Evolutionary conservation across 1,140 invertebrate genomes (phyloP).

Genomic region (Brachionus asplanchnoidis): DNA sequence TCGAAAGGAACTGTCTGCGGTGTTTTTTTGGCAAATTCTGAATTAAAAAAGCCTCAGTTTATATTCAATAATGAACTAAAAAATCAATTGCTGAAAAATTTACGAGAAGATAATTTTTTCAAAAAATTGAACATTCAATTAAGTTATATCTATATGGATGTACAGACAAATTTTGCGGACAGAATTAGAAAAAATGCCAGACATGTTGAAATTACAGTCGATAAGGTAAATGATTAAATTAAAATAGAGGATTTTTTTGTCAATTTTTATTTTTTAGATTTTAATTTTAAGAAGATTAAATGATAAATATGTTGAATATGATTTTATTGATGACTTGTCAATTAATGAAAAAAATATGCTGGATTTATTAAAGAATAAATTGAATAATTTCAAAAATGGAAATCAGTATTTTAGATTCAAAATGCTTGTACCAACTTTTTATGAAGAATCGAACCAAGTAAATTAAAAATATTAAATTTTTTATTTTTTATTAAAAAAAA

Average conservation of each 20-base stretch:
- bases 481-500: neutral
- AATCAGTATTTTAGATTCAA: neutral
- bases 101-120: neutral
- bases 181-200: neutral
- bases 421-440: constrained; percentile 1
- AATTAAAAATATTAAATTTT: neutral
- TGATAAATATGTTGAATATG: constrained; percentile 1
- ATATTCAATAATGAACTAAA: neutral
- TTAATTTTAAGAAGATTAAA: neutral
- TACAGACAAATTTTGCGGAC: neutral
- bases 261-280: neutral
- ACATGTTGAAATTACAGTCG: neutral
- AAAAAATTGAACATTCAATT: constrained; percentile 15
- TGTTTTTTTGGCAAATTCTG: neutral
- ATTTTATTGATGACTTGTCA: neutral
- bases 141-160: neutral
- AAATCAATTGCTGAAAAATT: neutral
- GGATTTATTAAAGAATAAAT: neutral
- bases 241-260: neutral
- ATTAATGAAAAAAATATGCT: neutral
- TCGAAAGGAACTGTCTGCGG: neutral
- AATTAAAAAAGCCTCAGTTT: neutral
- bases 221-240: neutral
- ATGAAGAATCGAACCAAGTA: constrained; percentile 36
- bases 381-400: neutral